These are phyloP conservation scores for Laupala kohalensis DNA, from an alignment of 1,140 invertebrate species.

Conservation along the genomic window DNA sequence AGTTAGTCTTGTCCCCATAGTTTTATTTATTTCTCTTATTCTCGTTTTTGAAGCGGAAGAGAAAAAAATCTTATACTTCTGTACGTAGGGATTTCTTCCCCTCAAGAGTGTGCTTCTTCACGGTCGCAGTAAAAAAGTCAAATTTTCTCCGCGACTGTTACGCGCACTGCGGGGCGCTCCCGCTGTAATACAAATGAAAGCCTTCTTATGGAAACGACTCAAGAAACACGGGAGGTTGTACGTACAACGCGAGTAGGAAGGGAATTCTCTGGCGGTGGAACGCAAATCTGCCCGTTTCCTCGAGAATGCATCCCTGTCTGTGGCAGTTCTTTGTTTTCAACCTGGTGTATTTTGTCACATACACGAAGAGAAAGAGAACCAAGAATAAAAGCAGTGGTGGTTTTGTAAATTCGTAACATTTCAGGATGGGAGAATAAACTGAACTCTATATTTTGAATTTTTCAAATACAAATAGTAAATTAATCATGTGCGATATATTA, in stretches of 20 bases:
- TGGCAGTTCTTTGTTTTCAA: no score
- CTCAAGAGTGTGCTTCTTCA: not conserved
- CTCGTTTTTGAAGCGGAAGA: no score
- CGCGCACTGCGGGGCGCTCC: not conserved
- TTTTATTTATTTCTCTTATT: no score
- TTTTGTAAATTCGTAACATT: no score
- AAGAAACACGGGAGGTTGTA: not conserved
- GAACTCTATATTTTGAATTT: no score
- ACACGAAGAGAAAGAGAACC: no score
- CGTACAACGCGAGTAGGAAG: not conserved
- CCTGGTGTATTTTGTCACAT: no score
- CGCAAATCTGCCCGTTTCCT: not conserved
- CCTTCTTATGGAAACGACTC: not conserved
- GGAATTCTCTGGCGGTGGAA: not conserved
- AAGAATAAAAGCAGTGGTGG: no score
- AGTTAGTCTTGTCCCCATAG: no score
- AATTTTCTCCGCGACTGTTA: not conserved
- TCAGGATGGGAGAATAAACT: no score
- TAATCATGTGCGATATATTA: no score
- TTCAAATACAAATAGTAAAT: no score
- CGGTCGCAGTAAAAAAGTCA: not conserved
- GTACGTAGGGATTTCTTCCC: not conserved
- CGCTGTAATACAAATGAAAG: not conserved
- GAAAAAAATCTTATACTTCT: not conserved
- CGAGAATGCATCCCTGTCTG: not conserved